Evolutionary conservation across 2,113 vertebrate genomes (phyloP).

Genomic region (Zootoca vivipara): DNA sequence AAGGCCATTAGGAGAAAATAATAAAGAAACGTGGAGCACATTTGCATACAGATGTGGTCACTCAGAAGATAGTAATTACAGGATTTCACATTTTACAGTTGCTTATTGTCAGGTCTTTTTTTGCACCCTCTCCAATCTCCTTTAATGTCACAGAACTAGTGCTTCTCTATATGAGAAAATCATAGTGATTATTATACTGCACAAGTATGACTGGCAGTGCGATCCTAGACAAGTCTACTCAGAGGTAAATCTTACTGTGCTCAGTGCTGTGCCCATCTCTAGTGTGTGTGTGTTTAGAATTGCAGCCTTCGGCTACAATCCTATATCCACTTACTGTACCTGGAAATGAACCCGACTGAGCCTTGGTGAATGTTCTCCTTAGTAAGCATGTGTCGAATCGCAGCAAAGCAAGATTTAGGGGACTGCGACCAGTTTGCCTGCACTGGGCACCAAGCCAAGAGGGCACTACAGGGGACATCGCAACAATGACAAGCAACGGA

Average conservation of each 20-base stretch:
- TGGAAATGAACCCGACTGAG: background rate
- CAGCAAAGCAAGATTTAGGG: no score
- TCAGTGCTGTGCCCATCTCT: background rate
- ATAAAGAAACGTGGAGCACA: slow-evolving; percentile 24
- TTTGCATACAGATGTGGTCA: slow-evolving; percentile 64
- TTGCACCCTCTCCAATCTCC: background rate
- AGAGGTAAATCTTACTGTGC: background rate
- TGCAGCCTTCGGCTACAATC: background rate
- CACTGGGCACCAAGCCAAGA: no score
- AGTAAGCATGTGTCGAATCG: background rate
- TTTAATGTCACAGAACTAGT: slow-evolving; percentile 9
- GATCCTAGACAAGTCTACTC: background rate
- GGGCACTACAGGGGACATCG: no score
- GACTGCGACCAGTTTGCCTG: no score
- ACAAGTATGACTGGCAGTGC: background rate
- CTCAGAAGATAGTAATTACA: slow-evolving; percentile 27
- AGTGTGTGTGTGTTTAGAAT: background rate
- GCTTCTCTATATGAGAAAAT: background rate
- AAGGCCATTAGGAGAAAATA: slow-evolving; percentile 15
- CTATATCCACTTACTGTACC: background rate
- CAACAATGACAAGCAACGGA: no score
- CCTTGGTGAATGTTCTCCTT: background rate
- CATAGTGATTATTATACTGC: background rate
- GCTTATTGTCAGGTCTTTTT: background rate
- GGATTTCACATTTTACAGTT: slow-evolving; percentile 8